These are phyloP conservation scores for Lepidocolaptes lacrymiger DNA, from an alignment of 2,797 vertebrate genomes.

Conservation along the genomic window DNA sequence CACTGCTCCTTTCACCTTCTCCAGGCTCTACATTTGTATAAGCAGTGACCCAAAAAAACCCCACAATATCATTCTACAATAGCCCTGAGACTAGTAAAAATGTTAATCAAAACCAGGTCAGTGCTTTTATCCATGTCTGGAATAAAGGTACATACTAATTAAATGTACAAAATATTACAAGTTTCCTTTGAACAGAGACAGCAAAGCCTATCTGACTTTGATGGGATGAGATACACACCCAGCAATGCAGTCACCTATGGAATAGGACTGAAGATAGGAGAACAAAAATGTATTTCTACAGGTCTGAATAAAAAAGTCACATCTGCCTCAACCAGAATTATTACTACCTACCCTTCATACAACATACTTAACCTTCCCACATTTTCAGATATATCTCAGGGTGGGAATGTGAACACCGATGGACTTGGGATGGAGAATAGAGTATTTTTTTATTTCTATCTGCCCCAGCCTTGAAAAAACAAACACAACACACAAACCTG, in stretches of 20 bases:
- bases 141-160: neutral
- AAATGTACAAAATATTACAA: neutral
- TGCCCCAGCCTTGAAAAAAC: neutral
- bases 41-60: neutral
- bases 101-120: neutral
- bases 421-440: neutral
- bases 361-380: neutral
- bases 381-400: neutral
- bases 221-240: neutral
- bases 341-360: neutral
- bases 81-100: neutral
- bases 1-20: neutral
- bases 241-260: neutral
- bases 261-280: neutral
- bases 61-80: neutral
- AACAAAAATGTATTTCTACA: neutral
- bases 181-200: neutral
- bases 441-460: neutral
- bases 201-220: neutral
- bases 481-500: neutral
- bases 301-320: neutral
- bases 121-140: neutral
- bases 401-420: neutral
- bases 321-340: neutral
- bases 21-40: neutral